Conservation (phyloP, 2,113 vertebrate species). For the Daubentonia madagascariensis region DNA sequence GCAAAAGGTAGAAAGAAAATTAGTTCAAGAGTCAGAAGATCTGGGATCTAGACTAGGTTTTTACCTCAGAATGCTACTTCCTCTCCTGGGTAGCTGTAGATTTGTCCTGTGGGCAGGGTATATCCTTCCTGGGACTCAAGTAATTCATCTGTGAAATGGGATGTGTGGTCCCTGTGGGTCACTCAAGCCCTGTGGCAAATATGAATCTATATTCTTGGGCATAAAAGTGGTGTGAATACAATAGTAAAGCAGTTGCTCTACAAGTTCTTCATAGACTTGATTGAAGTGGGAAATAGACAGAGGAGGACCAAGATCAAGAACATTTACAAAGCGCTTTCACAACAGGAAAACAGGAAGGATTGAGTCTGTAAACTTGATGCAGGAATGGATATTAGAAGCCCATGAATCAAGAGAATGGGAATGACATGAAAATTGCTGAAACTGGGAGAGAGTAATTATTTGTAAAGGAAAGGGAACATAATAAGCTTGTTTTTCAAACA, state of each 20-base stretch:
- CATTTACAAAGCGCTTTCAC: not conserved
- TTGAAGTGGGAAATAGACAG: not conserved
- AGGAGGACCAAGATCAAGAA: not conserved
- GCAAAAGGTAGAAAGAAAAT: not conserved
- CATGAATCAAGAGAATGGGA: not conserved
- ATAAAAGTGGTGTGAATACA: not conserved
- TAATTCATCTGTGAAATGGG: not conserved
- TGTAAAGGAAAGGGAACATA: not conserved
- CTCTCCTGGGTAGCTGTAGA: not conserved
- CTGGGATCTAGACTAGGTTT: not conserved
- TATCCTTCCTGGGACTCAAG: not conserved
- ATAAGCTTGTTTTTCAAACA: slow-evolving; percentile 38
- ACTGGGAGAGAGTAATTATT: not conserved
- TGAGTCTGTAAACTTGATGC: not conserved
- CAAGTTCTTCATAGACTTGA: not conserved
- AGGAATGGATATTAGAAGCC: not conserved
- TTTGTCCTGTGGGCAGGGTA: not conserved
- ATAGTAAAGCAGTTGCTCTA: not conserved
- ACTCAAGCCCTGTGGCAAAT: not conserved
- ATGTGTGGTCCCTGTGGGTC: not conserved
- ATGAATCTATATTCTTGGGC: not conserved
- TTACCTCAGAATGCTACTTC: not conserved
- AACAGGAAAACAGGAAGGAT: not conserved
- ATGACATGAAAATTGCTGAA: not conserved
- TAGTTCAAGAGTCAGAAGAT: not conserved